Base-by-base conservation (phyloP, 2,113 vertebrate genomes). In the Bolborhynchus lineola region DNA sequence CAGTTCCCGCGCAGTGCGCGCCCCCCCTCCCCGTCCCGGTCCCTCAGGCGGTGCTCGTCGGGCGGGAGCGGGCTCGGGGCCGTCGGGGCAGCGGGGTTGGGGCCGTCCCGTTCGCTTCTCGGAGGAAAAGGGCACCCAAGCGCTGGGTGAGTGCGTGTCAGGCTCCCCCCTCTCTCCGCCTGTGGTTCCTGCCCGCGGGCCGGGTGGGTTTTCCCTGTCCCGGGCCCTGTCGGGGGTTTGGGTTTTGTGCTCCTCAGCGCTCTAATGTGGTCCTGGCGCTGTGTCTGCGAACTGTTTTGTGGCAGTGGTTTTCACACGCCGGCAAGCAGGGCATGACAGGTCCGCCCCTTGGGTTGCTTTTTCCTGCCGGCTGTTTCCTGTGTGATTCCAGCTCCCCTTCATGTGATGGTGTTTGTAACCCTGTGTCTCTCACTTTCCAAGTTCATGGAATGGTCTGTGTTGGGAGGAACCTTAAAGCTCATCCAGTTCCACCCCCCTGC, bases 281-380 rank as follows among this genome's bases (percentile, higher is more conserved):
- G 20, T n/a, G 33, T n/a, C 35, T 65, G 33, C 1, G 1, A 10
- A 2, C 16, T 59, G 4, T 7, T 9, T 1, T 2, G 55, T 24
- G 55, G 55, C 49, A 39, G 78, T 12, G 29, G 1, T 55, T 55
- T 67, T 49, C 39, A 11, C 6, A 7, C 44, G 3, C 26, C 28
- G 13, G 11, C 49, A 21, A 21, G 42, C 57, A 17, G 63, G 25
- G 64, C 2, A 1, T 5, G 64, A 20, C 42, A 41, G 46, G 13
- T 7, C 41, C 8, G 10, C 35, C 41, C 57, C 39, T 4, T 31
- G 31, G 6, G 18, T 19, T 50, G 47, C 33, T 44, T 72, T 63
- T 63, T 68, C 53, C 44, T 49, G 80, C 41, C 7, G 16, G 52
- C 60, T 55, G 18, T 25, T 74, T 33, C 60, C 60, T 15, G 9